Evolutionary conservation across 1,140 invertebrate genomes (phyloP), one percentile per base, ranked within the genome.

Genomic region (Brachionus rotundiformis): DNA sequence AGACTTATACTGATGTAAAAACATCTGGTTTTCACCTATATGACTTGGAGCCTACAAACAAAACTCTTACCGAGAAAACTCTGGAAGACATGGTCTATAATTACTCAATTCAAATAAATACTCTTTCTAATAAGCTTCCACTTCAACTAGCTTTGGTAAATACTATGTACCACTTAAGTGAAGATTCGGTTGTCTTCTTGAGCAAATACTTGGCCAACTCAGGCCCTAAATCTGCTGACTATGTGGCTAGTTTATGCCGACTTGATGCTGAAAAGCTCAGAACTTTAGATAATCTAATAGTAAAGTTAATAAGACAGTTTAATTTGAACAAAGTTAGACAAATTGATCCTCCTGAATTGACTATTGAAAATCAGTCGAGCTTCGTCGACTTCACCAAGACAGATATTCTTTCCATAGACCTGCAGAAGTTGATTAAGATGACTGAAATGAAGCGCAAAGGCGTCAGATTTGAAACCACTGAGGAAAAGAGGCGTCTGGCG

Each of bases 341-440:
- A 11, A 25, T 44, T 5, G 29, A 4, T 0, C 7, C 44, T 19
- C 68, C 68, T 6, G 65, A 25, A 5, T 11, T 71, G 5, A 31
- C 16, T 19, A 8, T 44, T 19, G 39, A 44, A 11, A 8, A 23
- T 1, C 44, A 44, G 44, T 25, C 36, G 41, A 73, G 63, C 29
- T n/a, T 33, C 2, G 29, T 68, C 19, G 63, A 68, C 19, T 68
- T 68, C 16, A 68, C 29, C 2, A 68, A n/a, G 31, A 68, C 36
- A 23, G 68, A 73, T 11, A 73, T 73, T 19, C 39, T 44, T 16
- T 73, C 68, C 7, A 73, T 73, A 25, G 68, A 73, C 25, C 44
- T 73, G 41, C 44, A 73, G 13, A 73, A 73, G 23, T 27, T 73
- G 11, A 73, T 73, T 11, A 73, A 73, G 44, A 73, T 73, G 68